These are phyloP conservation scores for Eristalinus aeneus DNA, from an alignment of 2,888 invertebrate species.

Conservation along the genomic window DNA sequence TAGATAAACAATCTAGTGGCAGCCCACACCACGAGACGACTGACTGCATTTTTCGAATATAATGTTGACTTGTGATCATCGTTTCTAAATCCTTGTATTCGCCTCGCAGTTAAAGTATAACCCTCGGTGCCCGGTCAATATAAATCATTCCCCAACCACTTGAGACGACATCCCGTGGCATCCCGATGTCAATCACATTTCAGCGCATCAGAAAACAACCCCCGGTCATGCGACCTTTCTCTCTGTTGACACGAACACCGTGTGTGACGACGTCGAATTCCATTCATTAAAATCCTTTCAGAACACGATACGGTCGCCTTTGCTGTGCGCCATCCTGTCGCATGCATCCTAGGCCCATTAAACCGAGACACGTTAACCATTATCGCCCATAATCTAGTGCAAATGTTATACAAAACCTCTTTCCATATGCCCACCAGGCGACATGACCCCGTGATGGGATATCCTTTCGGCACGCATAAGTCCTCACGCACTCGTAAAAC, in stretches of 20 bases:
- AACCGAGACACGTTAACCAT: background rate
- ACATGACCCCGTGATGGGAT: background rate
- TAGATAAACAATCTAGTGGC: too few relatives aligned
- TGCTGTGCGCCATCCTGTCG: background rate
- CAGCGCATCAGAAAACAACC: background rate
- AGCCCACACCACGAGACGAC: too few relatives aligned
- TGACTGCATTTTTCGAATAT: too few relatives aligned
- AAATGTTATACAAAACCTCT: background rate
- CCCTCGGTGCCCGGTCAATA: background rate
- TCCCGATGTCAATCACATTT: background rate
- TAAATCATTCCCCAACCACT: background rate
- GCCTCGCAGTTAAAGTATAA: background rate
- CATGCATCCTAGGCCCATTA: background rate
- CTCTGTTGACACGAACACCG: background rate
- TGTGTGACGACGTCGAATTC: background rate
- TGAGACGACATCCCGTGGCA: background rate
- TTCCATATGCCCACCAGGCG: background rate
- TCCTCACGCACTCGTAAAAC: background rate
- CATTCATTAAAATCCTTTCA: background rate
- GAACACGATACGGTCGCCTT: background rate
- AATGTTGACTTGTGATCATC: too few relatives aligned
- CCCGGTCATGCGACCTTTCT: background rate
- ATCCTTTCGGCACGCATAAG: background rate
- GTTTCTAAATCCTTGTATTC: too few relatives aligned
- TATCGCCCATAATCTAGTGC: background rate